These are phyloP conservation scores for Druon quercuslanigerum DNA, from an alignment of 1,140 invertebrate species.

Conservation along the genomic window DNA sequence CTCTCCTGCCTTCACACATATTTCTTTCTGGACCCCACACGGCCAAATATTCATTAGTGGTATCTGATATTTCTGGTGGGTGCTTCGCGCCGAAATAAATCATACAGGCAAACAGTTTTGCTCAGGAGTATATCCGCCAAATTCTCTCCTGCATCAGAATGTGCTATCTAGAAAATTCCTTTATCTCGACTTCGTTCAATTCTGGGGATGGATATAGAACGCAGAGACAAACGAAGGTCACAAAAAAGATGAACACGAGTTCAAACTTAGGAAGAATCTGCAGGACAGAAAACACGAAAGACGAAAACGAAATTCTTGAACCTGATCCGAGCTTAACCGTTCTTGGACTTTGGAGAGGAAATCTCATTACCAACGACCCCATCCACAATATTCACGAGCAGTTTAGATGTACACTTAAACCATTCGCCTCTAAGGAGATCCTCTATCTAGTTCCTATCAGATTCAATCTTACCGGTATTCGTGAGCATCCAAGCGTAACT, in stretches of 20 bases:
- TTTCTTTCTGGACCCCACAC: constrained; percentile 61
- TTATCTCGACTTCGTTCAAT: constrained; percentile 56
- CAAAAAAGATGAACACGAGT: constrained; percentile 33
- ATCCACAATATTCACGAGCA: constrained; percentile 39
- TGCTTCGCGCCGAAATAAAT: constrained; percentile 72
- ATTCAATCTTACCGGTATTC: constrained; percentile 67
- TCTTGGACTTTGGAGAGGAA: constrained; percentile 62
- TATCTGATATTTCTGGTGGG: constrained; percentile 74
- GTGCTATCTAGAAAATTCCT: constrained; percentile 50
- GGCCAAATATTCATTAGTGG: constrained; percentile 71
- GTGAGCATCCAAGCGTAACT: constrained; percentile 59
- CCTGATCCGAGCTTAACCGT: constrained; percentile 69
- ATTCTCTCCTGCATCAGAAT: constrained; percentile 51
- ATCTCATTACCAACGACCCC: constrained; percentile 62
- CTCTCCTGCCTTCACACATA: constrained; percentile 49
- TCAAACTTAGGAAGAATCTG: background rate
- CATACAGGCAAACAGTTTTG: constrained; percentile 55
- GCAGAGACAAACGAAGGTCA: constrained; percentile 32
- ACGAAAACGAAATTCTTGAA: constrained; percentile 63
- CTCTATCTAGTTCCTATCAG: constrained; percentile 53
- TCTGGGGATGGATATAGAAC: constrained; percentile 39
- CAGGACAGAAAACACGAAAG: constrained; percentile 45
- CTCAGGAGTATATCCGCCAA: constrained; percentile 51
- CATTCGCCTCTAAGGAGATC: constrained; percentile 56
- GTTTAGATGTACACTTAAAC: constrained; percentile 59